phyloP scores from a whole-genome alignment of 2,797 vertebrate genomes.

The Poeciliopsis gracilis region DNA sequence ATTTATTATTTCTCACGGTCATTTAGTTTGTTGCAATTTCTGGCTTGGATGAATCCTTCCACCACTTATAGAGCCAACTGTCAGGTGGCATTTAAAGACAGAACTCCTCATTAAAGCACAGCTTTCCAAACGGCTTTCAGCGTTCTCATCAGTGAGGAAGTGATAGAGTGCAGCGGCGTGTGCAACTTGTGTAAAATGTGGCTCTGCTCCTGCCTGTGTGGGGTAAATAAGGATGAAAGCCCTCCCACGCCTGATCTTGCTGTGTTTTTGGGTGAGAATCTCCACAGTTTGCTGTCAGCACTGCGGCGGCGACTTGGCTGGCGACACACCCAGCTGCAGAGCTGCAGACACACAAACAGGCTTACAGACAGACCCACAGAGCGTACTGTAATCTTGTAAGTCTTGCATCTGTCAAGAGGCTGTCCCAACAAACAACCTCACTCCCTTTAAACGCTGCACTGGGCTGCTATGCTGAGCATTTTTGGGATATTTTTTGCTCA shows the following conservation, averaged over 20 bases:
- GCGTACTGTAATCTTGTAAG: slow-evolving; percentile 13
- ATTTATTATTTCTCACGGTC: not conserved
- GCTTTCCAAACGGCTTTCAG: not conserved
- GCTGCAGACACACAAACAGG: slow-evolving; percentile 17
- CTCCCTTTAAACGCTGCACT: slow-evolving; percentile 15
- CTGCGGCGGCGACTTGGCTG: slow-evolving; percentile 22
- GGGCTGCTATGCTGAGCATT: slow-evolving; percentile 13
- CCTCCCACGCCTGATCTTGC: slow-evolving; percentile 24
- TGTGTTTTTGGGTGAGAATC: slow-evolving; percentile 16
- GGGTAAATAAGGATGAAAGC: slow-evolving; percentile 31
- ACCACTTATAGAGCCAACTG: not conserved
- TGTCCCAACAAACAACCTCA: not conserved
- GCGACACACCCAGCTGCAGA: slow-evolving; percentile 33
- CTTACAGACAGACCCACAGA: slow-evolving; percentile 25
- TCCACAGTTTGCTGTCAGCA: slow-evolving; percentile 22
- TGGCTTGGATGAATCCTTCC: not conserved
- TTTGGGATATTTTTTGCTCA: slow-evolving; percentile 42
- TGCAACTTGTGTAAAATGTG: slow-evolving; percentile 26
- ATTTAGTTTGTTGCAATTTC: not conserved
- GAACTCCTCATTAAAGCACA: not conserved
- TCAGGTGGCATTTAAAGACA: not conserved
- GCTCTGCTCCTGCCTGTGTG: not conserved
- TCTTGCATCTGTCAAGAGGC: slow-evolving; percentile 11
- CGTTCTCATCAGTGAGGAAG: not conserved
- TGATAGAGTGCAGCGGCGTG: slow-evolving; percentile 12